phyloP scores from a whole-genome alignment of 2,113 vertebrate genomes.

The Notothenia coriiceps region DNA sequence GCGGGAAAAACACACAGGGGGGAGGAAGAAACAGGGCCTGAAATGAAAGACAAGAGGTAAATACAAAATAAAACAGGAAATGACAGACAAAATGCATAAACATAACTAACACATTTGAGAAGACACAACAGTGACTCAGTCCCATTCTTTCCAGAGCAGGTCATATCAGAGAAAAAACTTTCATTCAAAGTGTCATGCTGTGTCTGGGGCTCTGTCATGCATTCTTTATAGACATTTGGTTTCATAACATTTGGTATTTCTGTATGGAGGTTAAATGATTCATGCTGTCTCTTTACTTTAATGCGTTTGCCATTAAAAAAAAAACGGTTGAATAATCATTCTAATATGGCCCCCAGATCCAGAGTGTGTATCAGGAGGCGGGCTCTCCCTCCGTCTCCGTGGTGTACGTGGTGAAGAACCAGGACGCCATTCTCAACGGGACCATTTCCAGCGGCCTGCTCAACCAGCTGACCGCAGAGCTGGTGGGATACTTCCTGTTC shows the following conservation, averaged over 20 bases:
- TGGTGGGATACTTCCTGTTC: constrained; percentile 97
- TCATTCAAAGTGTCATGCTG: constrained; percentile 42
- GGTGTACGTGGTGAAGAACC: constrained; percentile 94
- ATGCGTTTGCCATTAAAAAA: not conserved
- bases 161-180: constrained; percentile 42
- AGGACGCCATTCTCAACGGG: constrained; percentile 90
- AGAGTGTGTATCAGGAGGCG: constrained; percentile 88
- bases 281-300: constrained; percentile 20
- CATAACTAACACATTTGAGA: too few relatives aligned
- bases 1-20: too few relatives aligned
- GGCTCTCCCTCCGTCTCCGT: constrained; percentile 90
- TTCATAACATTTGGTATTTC: constrained; percentile 19
- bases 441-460: constrained; percentile 93
- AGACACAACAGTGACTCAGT: constrained; percentile 31
- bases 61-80: too few relatives aligned
- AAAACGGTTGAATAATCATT: constrained; percentile 10
- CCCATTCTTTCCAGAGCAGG: constrained; percentile 35
- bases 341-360: constrained; percentile 83
- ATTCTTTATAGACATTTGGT: constrained; percentile 45
- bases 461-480: constrained; percentile 93
- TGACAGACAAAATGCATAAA: too few relatives aligned
- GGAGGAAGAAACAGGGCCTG: too few relatives aligned
- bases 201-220: constrained; percentile 35
- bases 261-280: constrained; percentile 44
- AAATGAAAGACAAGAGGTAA: too few relatives aligned